Evolutionary conservation across 2,113 vertebrate species (phyloP).

Genomic region (Pseudopodoces humilis): DNA sequence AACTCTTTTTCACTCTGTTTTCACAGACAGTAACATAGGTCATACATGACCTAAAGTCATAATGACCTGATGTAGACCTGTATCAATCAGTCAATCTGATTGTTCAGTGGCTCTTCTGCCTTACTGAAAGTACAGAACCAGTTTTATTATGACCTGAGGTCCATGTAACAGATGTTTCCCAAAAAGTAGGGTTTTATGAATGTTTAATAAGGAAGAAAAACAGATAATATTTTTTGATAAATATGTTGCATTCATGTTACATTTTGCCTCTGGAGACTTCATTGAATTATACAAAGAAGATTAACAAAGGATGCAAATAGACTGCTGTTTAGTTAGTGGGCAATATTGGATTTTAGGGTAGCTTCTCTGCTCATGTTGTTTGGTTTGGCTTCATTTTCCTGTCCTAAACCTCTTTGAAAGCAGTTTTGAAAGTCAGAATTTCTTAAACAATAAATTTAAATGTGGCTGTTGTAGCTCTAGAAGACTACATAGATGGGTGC

Average conservation of each 20-base stretch:
- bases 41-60: not conserved
- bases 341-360: not conserved
- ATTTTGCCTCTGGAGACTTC: not conserved
- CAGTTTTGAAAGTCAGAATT: not conserved
- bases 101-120: not conserved
- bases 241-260: not conserved
- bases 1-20: not conserved
- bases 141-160: not conserved
- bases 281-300: not conserved
- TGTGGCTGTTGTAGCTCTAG: not conserved
- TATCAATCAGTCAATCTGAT: not conserved
- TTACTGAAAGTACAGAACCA: not conserved
- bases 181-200: not conserved
- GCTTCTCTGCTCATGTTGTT: not conserved
- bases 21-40: not conserved
- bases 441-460: not conserved
- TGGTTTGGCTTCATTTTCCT: not conserved
- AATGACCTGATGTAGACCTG: not conserved
- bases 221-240: not conserved
- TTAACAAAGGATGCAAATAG: not conserved
- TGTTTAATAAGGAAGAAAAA: not conserved
- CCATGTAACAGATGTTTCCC: not conserved
- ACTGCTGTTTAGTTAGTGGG: not conserved
- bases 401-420: not conserved
- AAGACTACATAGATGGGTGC: not conserved